Evolutionary conservation across 2,888 invertebrate genomes (phyloP).

Genomic region (Germaria angustata): DNA sequence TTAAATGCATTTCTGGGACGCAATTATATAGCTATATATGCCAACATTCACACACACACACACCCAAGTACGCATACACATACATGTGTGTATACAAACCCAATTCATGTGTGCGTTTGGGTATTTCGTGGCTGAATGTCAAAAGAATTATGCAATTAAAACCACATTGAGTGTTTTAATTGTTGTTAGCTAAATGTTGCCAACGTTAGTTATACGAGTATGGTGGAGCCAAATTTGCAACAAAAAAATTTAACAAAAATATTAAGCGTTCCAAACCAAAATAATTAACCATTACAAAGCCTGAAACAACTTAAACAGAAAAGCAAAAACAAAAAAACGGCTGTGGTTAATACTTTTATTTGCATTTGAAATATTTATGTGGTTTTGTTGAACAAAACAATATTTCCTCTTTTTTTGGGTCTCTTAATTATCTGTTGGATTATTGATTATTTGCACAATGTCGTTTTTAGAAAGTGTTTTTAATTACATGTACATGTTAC

Average conservation of each 20-base stretch:
- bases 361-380: slow-evolving; percentile 37
- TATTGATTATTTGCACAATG: not conserved
- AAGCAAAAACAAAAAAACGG: not conserved
- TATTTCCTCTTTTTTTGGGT: not conserved
- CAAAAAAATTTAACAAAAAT: not conserved
- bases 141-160: slow-evolving; percentile 64
- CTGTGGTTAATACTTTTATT: slow-evolving; percentile 17
- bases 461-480: no score
- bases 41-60: not conserved
- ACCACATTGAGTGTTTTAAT: slow-evolving; percentile 66
- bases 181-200: slow-evolving; percentile 56
- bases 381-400: slow-evolving; percentile 39
- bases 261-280: slow-evolving; percentile 44
- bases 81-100: not conserved
- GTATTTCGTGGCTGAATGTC: slow-evolving; percentile 54
- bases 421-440: not conserved
- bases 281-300: slow-evolving; percentile 55
- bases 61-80: no score
- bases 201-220: slow-evolving; percentile 19
- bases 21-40: not conserved
- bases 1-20: slow-evolving; percentile 60
- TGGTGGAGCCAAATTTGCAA: slow-evolving; percentile 9
- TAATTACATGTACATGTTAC: no score
- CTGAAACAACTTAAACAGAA: not conserved
- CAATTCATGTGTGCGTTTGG: slow-evolving; percentile 29